Evolutionary conservation across 2,113 vertebrate species (phyloP).

Genomic region (Spheniscus mendiculus): DNA sequence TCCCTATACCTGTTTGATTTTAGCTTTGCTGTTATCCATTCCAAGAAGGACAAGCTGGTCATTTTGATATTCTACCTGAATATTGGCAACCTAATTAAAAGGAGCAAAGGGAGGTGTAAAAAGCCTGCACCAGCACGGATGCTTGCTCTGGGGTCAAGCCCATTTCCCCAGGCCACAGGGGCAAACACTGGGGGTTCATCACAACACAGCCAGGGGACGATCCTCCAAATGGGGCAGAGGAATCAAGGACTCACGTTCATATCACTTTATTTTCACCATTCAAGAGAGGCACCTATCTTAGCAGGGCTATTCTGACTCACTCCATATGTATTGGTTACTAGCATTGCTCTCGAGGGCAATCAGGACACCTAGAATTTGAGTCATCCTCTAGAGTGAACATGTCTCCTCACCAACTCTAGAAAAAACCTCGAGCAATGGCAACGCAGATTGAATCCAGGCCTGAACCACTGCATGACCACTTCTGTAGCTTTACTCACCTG

Average conservation of each 20-base stretch:
- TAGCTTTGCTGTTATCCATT: background rate
- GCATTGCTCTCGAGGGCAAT: background rate
- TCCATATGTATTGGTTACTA: rapidly evolving
- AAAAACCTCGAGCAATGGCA: background rate
- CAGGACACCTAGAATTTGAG: background rate
- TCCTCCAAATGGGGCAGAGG: background rate
- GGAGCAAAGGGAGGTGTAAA: background rate
- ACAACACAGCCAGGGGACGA: background rate
- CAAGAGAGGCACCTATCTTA: background rate
- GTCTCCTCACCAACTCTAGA: background rate
- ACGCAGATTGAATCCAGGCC: background rate
- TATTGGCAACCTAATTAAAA: background rate
- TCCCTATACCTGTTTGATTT: background rate
- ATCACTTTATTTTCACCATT: background rate
- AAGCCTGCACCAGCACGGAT: background rate
- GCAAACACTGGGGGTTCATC: background rate
- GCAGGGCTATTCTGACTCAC: background rate
- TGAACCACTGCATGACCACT: rapidly evolving
- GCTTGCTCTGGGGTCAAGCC: background rate
- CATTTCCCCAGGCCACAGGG: background rate
- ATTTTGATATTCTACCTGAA: background rate
- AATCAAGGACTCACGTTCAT: background rate
- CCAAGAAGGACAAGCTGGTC: background rate
- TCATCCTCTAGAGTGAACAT: background rate
- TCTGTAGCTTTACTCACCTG: background rate